Percentiles rank a stretch among this genome's conserved stretches.
Evolutionary conservation across 2,113 vertebrate species (phyloP).

Genomic region (Orycteropus afer): DNA sequence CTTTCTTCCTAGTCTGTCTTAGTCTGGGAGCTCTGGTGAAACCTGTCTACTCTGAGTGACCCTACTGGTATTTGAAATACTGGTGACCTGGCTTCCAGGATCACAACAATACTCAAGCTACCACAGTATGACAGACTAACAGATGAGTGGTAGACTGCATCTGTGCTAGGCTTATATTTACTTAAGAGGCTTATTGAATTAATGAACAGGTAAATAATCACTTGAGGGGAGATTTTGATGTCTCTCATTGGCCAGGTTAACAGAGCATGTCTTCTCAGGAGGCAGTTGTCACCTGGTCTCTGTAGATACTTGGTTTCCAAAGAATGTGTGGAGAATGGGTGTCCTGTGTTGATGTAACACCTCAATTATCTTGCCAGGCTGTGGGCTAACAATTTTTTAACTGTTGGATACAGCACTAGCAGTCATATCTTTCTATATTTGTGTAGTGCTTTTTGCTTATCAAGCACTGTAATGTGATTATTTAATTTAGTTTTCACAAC

Average conservation of each 20-base stretch:
- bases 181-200: background rate
- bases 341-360: background rate
- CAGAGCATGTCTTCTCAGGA: background rate
- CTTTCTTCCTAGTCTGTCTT: too few species aligned
- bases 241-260: background rate
- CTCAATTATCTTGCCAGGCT: background rate
- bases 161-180: background rate
- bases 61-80: too few species aligned
- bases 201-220: background rate
- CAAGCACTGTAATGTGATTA: background rate
- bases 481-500: conserved; percentile 50
- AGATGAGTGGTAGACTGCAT: background rate
- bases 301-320: background rate
- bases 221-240: background rate
- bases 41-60: too few species aligned
- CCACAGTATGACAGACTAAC: too few species aligned
- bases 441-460: background rate
- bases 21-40: too few species aligned
- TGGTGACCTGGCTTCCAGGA: too few species aligned
- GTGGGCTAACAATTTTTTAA: background rate
- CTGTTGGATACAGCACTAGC: background rate
- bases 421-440: background rate
- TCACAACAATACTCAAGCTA: too few species aligned
- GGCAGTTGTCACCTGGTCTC: background rate
- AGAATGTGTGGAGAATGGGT: background rate